Evolutionary conservation across 2,797 vertebrate species (phyloP).

Genomic region (Leuciscus waleckii): DNA sequence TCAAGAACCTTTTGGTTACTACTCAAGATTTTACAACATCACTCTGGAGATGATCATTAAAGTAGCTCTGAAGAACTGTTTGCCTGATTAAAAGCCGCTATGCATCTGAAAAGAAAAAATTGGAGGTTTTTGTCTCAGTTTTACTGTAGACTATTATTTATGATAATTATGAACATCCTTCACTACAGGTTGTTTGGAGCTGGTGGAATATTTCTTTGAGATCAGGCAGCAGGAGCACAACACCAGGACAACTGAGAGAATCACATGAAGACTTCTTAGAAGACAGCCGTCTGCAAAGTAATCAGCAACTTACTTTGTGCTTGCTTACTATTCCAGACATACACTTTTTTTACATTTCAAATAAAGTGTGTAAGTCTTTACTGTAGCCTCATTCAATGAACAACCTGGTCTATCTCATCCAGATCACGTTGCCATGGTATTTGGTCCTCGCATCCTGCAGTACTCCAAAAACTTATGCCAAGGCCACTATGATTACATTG

Average conservation of each 20-base stretch:
- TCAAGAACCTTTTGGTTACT: neutral
- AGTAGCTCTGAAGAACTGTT: neutral
- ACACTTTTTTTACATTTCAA: neutral
- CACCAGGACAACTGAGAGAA: conserved; percentile 71
- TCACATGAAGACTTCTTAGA: conserved; percentile 73
- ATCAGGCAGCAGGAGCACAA: conserved; percentile 60
- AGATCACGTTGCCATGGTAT: conserved; percentile 80
- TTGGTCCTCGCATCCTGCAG: conserved; percentile 77
- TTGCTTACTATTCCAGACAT: neutral
- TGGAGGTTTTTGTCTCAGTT: neutral
- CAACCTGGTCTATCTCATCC: conserved; percentile 37
- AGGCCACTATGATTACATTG: conserved; percentile 85
- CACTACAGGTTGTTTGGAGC: conserved; percentile 77
- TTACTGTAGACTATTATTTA: neutral
- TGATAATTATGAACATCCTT: neutral
- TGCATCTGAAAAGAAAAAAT: neutral
- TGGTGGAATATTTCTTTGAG: conserved; percentile 80
- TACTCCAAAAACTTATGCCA: conserved; percentile 80
- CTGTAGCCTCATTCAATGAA: neutral
- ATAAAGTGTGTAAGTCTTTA: neutral
- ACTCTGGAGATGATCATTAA: neutral
- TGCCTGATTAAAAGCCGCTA: neutral
- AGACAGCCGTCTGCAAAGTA: conserved; percentile 73
- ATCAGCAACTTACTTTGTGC: conserved; percentile 23
- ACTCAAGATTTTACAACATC: neutral